phyloP scores from a whole-genome alignment of 2,113 vertebrate species.

The Megaceryle maxima region DNA sequence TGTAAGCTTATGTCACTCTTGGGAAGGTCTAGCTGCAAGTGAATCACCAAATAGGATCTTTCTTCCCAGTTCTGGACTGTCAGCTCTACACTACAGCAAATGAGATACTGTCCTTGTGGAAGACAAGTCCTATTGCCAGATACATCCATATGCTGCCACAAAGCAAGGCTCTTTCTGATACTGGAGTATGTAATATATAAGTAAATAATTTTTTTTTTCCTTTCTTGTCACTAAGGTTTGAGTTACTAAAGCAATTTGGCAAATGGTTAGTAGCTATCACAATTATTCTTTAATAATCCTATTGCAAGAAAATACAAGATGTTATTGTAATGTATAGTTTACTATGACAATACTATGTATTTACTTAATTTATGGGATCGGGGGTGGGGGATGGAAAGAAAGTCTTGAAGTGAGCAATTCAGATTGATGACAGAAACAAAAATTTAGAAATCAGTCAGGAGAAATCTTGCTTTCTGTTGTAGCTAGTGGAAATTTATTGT shows the following conservation, averaged over 20 bases:
- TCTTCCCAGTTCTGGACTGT: neutral
- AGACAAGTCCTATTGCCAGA: neutral
- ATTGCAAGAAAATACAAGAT: neutral
- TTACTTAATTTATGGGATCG: neutral
- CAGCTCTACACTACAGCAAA: neutral
- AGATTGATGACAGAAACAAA: neutral
- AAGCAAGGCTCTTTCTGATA: neutral
- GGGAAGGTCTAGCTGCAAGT: neutral
- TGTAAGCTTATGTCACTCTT: neutral
- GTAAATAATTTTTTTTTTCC: neutral
- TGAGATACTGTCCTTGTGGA: neutral
- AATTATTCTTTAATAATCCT: neutral
- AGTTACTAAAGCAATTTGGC: neutral
- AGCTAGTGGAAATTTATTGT: neutral
- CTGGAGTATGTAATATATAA: neutral
- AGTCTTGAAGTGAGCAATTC: neutral
- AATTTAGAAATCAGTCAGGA: neutral
- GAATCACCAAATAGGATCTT: neutral
- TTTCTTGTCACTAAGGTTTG: neutral
- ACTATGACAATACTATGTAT: neutral
- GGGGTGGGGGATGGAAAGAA: neutral
- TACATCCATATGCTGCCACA: neutral
- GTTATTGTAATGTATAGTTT: neutral
- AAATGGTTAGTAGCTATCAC: neutral
- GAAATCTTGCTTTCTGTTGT: neutral